Evolutionary conservation across 2,888 invertebrate genomes (phyloP), one percentile per base, ranked within the genome.

Genomic region (Philereme transversata): DNA sequence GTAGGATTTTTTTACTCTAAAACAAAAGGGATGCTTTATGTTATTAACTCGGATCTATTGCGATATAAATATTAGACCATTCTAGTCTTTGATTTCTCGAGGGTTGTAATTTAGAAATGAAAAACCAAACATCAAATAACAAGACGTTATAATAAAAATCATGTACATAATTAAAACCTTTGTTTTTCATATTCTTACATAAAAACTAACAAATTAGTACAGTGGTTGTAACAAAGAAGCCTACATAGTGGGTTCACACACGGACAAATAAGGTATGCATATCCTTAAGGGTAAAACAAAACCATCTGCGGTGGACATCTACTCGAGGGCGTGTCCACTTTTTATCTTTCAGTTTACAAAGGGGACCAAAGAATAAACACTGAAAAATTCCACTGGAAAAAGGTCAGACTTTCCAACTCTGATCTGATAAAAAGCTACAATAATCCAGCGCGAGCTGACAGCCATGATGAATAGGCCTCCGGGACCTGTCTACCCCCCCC

Each of bases 341-440:
- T 58, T 65, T 60, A 61, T 52, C 56, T 55, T 44, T 56, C 44
- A 55, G 11, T 45, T 58, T 57, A 35, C 49, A 52, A 45, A 58
- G 33, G 36, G 54, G 41, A 38, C 34, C 11, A n/a, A 54, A 60
- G 43, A 60, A 57, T 44, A 60, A 57, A 58, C 46, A 63, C 49
- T 55, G 40, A 55, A 56, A 50, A 61, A 56, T 51, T 44, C 53
- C 34, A 45, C 11, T 40, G 43, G 33, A 40, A 62, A 69, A 67
- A 71, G 57, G 47, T 58, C 60, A 48, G 64, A 64, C 65, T 66
- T 67, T 67, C 57, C 57, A 64, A 58, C 62, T 68, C 63, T 67
- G 69, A 76, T 76, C 73, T 60, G 76, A 77, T 74, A 77, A 75
- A 73, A 71, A 73, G 70, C 69, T 68, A 70, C 65, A 69, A 72